Conservation (phyloP, 2,113 vertebrate genomes). For the Menidia beryllina region DNA sequence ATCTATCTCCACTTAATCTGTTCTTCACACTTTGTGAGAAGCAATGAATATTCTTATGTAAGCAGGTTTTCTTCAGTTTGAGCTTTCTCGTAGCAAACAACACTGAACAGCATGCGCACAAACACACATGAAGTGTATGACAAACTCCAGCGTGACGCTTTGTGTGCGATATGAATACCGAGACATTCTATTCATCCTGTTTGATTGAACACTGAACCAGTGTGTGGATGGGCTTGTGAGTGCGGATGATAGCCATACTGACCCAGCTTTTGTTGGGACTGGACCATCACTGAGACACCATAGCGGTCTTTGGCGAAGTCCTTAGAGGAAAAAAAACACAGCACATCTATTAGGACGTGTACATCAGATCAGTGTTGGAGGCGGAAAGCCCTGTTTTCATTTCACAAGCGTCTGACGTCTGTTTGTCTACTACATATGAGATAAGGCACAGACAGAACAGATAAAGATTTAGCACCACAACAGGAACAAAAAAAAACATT, state of each 20-base stretch:
- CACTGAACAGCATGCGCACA: background rate
- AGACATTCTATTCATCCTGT: background rate
- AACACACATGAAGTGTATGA: no score
- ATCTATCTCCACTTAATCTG: background rate
- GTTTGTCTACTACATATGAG: constrained; percentile 47
- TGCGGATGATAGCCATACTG: constrained; percentile 70
- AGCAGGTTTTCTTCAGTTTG: background rate
- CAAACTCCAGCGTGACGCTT: background rate
- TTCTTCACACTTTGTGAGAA: constrained; percentile 8
- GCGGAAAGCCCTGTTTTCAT: constrained; percentile 6
- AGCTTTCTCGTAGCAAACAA: background rate
- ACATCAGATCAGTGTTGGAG: background rate
- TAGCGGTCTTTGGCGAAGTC: constrained; percentile 98
- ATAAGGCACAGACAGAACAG: constrained; percentile 41
- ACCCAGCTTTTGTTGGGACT: constrained; percentile 97
- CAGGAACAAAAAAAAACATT: constrained; percentile 5
- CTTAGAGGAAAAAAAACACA: constrained; percentile 72
- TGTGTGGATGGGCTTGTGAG: background rate
- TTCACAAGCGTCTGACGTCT: constrained; percentile 32
- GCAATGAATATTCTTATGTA: background rate
- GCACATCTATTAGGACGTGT: background rate
- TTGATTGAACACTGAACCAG: background rate
- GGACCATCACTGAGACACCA: constrained; percentile 89
- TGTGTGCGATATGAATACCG: background rate
- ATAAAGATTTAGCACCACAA: constrained; percentile 50